Conservation (phyloP, 2,113 vertebrate genomes). For the Porphyrio hochstetteri region DNA sequence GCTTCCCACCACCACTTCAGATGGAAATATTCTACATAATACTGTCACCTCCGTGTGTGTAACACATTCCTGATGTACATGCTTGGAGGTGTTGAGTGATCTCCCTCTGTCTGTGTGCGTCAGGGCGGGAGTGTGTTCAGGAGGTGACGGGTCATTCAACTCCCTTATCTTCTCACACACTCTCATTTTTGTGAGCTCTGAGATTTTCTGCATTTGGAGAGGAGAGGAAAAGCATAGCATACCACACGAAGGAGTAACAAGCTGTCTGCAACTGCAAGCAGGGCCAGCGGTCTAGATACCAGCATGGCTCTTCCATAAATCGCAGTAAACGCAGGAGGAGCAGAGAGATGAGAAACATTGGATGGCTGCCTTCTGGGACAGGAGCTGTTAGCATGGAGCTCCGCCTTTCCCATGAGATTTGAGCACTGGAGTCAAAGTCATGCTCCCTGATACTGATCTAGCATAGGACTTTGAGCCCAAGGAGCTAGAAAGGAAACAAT, state of each 20-base stretch:
- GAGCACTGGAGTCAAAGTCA: neutral
- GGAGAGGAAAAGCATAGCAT: neutral
- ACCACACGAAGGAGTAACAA: slow-evolving; percentile 11
- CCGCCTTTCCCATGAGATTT: neutral
- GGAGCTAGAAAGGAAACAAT: neutral
- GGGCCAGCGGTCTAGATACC: neutral
- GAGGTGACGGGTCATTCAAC: slow-evolving; percentile 41
- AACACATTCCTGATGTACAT: slow-evolving; percentile 30
- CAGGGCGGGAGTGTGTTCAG: neutral
- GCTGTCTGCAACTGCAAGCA: slow-evolving; percentile 4
- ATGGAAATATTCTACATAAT: slow-evolving; percentile 51
- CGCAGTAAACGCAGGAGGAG: neutral
- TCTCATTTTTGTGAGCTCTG: slow-evolving; percentile 19
- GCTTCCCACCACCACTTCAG: neutral
- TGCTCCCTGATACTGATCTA: neutral
- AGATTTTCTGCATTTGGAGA: slow-evolving; percentile 62
- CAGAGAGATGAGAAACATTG: neutral
- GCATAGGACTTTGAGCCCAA: neutral
- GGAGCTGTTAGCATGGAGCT: neutral
- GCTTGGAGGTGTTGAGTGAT: slow-evolving; percentile 48
- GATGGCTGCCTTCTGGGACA: neutral
- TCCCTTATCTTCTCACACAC: slow-evolving; percentile 62
- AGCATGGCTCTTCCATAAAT: neutral
- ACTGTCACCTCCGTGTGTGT: neutral
- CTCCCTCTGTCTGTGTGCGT: neutral